Conservation (phyloP, 2,888 invertebrate species). For the Erynnis tages region DNA sequence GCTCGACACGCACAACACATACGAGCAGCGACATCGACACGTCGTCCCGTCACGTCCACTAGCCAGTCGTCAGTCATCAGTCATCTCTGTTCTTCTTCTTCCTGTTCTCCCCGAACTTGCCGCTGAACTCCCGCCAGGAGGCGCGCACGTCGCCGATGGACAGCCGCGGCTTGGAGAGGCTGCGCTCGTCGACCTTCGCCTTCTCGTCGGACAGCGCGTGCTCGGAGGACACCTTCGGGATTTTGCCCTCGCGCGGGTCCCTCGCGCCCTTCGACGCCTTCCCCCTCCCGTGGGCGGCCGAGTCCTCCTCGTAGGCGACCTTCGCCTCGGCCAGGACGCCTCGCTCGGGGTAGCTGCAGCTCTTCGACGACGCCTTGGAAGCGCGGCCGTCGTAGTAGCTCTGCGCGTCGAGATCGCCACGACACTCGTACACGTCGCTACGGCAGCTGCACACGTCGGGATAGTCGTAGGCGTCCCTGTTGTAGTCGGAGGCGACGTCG, state of each 20-base stretch:
- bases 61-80: too few relatives aligned
- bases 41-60: constrained; percentile 1
- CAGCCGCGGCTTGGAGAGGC: constrained; percentile 31
- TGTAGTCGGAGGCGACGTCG: too few relatives aligned
- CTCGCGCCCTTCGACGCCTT: constrained; percentile 17
- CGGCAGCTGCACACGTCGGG: too few relatives aligned
- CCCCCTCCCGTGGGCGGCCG: constrained; percentile 6
- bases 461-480: too few relatives aligned
- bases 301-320: not conserved
- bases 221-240: constrained; percentile 17
- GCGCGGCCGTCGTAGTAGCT: not conserved
- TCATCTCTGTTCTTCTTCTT: constrained; percentile 48
- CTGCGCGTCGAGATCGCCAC: not conserved
- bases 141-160: constrained; percentile 54
- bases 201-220: constrained; percentile 14
- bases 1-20: not conserved
- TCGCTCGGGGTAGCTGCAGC: not conserved
- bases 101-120: constrained; percentile 48
- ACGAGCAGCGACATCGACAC: not conserved
- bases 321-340: not conserved
- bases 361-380: not conserved
- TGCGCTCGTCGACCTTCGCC: constrained; percentile 1
- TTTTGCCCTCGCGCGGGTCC: not conserved
- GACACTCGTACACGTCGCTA: not conserved
- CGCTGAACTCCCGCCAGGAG: constrained; percentile 56